Evolutionary conservation across 2,888 invertebrate species (phyloP), one percentile per base, ranked within the genome.

Genomic region (Cremastinae sp.): DNA sequence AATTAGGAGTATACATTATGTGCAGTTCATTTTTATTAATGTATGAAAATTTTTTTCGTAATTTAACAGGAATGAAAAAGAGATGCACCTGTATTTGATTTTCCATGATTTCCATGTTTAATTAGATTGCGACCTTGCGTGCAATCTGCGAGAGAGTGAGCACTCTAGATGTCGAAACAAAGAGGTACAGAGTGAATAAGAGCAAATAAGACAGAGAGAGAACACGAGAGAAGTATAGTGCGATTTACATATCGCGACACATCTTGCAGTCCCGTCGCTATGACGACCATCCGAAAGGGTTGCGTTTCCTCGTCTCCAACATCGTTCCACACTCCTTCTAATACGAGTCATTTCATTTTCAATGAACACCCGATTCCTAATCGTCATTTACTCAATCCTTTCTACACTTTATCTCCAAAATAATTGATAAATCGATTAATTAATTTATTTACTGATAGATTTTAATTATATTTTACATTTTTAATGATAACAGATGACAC

Each of bases 211-310:
- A 37, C 35, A 51, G 10, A 5, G 16, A 37, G 16, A 59, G 20
- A n/a, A n/a, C n/a, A n/a, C n/a, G 28, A 4, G 53, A 53, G 28
- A 53, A n/a, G n/a, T 49, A 16, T 58, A 51, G 39, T 49, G 4
- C 14, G 71, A 73, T 76, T 76, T 73, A 61, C 69, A 76, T 76
- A 76, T 76, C 73, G 65, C 61, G 76, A 76, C 73, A 73, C 76
- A 76, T 76, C 76, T 76, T 73, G 76, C 62, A 55, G 62, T 35
- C 37, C 58, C 51, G 76, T 76, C 69, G 76, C 76, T 70, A 76
- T 76, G 76, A 73, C 76, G 76, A 76, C 76, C 61, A 47, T 35
- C 22, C 70, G 75, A 61, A 76, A 73, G 76, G 76, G 76, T 76
- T 76, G 73, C 51, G 61, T 61, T 49, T 20, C 9, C 49, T 66